phyloP scores from a whole-genome alignment of 92 coral and sea anemone species.

The Actinernus sp. region DNA sequence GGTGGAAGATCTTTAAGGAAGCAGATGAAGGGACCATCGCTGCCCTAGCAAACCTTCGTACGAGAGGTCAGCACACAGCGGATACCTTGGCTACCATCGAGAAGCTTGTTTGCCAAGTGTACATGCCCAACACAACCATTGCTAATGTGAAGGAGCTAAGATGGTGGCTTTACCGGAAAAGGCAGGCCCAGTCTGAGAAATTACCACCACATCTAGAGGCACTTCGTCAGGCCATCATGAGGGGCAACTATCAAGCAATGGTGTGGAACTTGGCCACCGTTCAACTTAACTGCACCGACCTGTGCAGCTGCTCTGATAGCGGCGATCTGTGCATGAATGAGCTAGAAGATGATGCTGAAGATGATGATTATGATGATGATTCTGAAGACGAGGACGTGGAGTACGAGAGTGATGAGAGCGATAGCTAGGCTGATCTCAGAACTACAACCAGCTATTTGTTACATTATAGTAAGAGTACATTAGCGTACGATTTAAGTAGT shows the following conservation, averaged over 20 bases:
- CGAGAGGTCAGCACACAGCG: neutral
- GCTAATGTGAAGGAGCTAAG: slow-evolving; percentile 21
- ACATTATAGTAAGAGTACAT: no score
- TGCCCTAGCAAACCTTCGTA: slow-evolving; percentile 23
- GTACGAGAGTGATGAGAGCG: no score
- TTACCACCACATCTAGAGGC: slow-evolving; percentile 33
- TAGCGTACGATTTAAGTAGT: no score
- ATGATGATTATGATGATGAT: no score
- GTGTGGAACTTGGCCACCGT: no score
- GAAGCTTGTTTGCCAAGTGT: slow-evolving; percentile 49
- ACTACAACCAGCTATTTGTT: no score
- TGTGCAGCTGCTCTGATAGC: no score
- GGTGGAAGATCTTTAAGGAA: slow-evolving; percentile 18
- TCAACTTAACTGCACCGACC: no score
- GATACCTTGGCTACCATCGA: slow-evolving; percentile 7
- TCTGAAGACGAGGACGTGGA: no score
- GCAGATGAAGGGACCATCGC: slow-evolving; percentile 19
- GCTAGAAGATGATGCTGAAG: no score
- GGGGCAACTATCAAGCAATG: slow-evolving; percentile 34
- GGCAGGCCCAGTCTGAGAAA: slow-evolving; percentile 39
- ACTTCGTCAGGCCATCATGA: slow-evolving; percentile 23
- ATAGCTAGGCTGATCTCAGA: no score
- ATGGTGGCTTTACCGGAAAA: slow-evolving; percentile 37
- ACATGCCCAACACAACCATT: neutral
- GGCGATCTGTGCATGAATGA: no score